phyloP scores from a whole-genome alignment of 2,888 invertebrate genomes.

The Ethmia dodecea region DNA sequence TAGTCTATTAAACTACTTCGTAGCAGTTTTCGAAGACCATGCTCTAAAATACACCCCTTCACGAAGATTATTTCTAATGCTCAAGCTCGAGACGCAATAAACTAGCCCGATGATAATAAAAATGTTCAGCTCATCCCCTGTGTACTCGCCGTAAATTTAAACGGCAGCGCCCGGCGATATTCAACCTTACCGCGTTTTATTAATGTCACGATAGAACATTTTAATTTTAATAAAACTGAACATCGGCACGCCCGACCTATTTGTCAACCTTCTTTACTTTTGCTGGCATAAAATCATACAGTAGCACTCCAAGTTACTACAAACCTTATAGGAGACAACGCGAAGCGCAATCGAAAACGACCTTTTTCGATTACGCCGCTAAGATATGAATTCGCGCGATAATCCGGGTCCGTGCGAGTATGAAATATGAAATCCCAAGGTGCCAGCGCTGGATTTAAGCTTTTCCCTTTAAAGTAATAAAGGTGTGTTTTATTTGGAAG shows the following conservation, averaged over 20 bases:
- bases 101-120: conserved; percentile 70
- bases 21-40: conserved; percentile 31
- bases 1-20: no score
- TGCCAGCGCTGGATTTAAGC: conserved; percentile 62
- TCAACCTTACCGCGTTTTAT: conserved; percentile 61
- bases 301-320: conserved; percentile 58
- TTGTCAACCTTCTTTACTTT: conserved; percentile 77
- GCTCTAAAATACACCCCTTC: conserved; percentile 49
- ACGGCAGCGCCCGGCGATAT: conserved; percentile 42
- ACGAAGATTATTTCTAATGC: conserved; percentile 67
- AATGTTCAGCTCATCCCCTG: conserved; percentile 65
- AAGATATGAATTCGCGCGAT: conserved; percentile 70
- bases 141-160: conserved; percentile 61
- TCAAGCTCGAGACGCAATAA: conserved; percentile 64
- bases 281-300: conserved; percentile 73
- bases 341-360: conserved; percentile 49
- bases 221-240: conserved; percentile 77
- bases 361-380: conserved; percentile 57
- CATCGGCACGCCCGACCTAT: conserved; percentile 74
- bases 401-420: conserved; percentile 51
- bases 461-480: conserved; percentile 74
- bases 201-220: conserved; percentile 67
- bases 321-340: conserved; percentile 32
- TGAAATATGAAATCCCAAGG: conserved; percentile 62
- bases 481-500: conserved; percentile 74